Evolutionary conservation across 2,888 invertebrate genomes (phyloP), one percentile per base, ranked within the genome.

Genomic region (Harpalus rufipes): DNA sequence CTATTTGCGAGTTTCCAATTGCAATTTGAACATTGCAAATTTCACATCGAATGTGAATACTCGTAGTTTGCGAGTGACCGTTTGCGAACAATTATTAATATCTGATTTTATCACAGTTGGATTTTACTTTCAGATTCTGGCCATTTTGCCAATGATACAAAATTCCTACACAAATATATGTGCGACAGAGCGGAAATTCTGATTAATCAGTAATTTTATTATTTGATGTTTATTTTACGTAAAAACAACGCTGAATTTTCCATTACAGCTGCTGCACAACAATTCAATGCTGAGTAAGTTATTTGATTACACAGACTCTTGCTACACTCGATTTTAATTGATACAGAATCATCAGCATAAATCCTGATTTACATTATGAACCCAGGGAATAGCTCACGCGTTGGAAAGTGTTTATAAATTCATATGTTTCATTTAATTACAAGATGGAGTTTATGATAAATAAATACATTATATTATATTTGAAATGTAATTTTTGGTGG

Each of bases 181-280:
- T 32, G 25, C 39, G 25, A 68, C 1, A 32, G 39, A 63, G 32
- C 44, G 14, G 65, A 21, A 81, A 44, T 59, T 44, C 65, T 81
- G 81, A 81, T 81, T 68, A 65, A 81, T 81, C 81, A 65, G 81
- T 65, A 81, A 65, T 81, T 81, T 81, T 81, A 81, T 81, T 81
- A 81, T 81, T 81, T 68, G 81, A 81, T 81, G 65, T 81, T 81
- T 81, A 65, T 81, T 81, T 81, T 65, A 81, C 65, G 51, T 81
- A 65, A 68, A 68, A 81, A 81, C 44, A 81, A 65, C 25, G 65
- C 41, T 18, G 68, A 25, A 39, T 68, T 68, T 68, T 68, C 68
- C 68, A 68, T 68, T 68, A 68, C 68, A 68, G 32, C 68, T 21
- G 32, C 68, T 68, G 68, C 68, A 68, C 68, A 68, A 68, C 68